phyloP scores from a whole-genome alignment of 2,113 vertebrate genomes.

The Trematocara marginatum region DNA sequence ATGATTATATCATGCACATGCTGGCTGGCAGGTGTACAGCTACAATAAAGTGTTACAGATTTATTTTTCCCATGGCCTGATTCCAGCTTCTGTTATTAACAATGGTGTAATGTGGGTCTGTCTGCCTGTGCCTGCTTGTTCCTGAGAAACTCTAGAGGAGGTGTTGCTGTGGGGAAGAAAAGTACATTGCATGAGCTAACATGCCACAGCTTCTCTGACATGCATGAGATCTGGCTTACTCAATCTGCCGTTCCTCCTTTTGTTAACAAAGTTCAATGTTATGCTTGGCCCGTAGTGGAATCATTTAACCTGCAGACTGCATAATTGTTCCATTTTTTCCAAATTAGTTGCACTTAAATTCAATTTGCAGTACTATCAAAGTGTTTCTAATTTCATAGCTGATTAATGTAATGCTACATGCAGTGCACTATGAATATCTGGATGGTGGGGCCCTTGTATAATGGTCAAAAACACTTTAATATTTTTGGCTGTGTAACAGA shows the following conservation, averaged over 20 bases:
- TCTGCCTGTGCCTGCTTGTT: constrained; percentile 50
- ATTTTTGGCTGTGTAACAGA: neutral
- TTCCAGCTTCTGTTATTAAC: constrained; percentile 54
- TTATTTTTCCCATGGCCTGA: constrained; percentile 66
- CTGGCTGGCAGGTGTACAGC: constrained; percentile 13
- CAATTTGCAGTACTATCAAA: neutral
- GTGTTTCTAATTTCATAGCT: neutral
- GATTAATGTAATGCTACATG: neutral
- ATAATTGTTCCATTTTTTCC: neutral
- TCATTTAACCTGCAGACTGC: neutral
- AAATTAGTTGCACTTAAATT: neutral
- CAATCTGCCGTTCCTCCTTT: neutral
- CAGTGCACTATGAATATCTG: neutral
- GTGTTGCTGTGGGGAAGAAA: constrained; percentile 23
- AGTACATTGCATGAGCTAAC: constrained; percentile 40
- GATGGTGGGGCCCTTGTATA: accelerated
- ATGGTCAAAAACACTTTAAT: neutral
- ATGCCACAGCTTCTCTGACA: constrained; percentile 14
- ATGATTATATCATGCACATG: constrained; percentile 22
- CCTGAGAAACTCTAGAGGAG: constrained; percentile 46
- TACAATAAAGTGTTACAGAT: constrained; percentile 45
- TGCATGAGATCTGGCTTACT: neutral
- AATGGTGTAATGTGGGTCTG: constrained; percentile 38
- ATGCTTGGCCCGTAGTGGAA: neutral
- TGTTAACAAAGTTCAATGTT: neutral